A percentile compares a stretch with the other conserved stretches of the same genome.
phyloP scores from a whole-genome alignment of 2,888 invertebrate genomes.

The Megamerina dolium region DNA sequence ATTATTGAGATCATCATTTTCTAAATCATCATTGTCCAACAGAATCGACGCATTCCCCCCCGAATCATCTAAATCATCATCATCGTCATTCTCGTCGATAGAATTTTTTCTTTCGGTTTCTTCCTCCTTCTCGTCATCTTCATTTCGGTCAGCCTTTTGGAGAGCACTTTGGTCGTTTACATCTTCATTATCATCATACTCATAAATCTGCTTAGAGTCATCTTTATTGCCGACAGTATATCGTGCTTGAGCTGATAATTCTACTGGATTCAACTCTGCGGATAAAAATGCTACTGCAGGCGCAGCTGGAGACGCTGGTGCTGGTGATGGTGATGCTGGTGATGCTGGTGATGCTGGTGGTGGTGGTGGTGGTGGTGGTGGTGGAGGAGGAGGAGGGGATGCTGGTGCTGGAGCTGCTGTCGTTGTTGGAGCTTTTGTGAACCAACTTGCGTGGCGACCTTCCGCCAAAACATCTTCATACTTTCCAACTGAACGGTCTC shows the following conservation, averaged over 20 bases:
- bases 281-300: no score
- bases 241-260: no score
- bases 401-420: constrained; percentile 1
- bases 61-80: no score
- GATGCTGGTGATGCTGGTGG: background rate
- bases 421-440: constrained; percentile 17
- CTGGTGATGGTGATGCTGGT: background rate
- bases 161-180: no score
- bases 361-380: background rate
- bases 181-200: background rate
- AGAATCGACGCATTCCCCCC: background rate
- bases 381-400: constrained; percentile 4
- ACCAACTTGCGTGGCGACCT: constrained; percentile 26
- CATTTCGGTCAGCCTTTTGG: no score
- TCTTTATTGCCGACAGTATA: no score
- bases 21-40: constrained; percentile 6
- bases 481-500: constrained; percentile 18
- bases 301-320: constrained; percentile 2
- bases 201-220: no score
- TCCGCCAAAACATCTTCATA: constrained; percentile 19
- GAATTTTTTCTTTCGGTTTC: no score
- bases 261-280: no score
- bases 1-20: constrained; percentile 5
- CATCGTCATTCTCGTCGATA: no score
- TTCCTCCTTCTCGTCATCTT: no score